phyloP scores from a whole-genome alignment of 2,888 invertebrate genomes.

The Strigamia maritima region DNA sequence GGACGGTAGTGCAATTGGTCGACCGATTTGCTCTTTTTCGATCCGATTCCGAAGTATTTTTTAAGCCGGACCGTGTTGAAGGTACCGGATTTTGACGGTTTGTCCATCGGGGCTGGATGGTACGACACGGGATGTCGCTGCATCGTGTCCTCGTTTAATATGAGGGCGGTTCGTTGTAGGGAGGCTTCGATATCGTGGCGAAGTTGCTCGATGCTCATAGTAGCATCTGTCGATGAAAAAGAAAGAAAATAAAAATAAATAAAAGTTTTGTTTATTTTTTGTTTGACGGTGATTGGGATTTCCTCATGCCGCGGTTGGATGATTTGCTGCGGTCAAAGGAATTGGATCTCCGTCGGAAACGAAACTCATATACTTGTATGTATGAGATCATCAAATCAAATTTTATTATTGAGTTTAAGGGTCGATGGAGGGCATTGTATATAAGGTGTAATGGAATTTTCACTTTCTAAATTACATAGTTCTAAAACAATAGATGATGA shows the following conservation, averaged over 20 bases:
- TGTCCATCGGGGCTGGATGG: not conserved
- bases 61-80: constrained; percentile 44
- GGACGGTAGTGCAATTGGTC: not conserved
- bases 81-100: constrained; percentile 38
- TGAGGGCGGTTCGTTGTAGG: not conserved
- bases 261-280: no score
- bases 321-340: no score
- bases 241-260: no score
- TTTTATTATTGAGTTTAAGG: not conserved
- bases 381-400: not conserved
- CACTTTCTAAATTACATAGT: constrained; percentile 2
- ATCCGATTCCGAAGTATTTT: constrained; percentile 43
- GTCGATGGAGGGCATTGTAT: no score
- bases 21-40: constrained; percentile 42
- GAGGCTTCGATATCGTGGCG: constrained; percentile 7
- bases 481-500: not conserved
- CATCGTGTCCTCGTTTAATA: constrained; percentile 28
- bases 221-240: not conserved
- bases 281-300: no score
- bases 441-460: not conserved
- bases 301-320: no score
- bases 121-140: not conserved
- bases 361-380: no score
- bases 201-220: constrained; percentile 32
- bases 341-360: no score